Percentiles rank a stretch among this genome's conserved stretches.
Evolutionary conservation across 2,797 vertebrate species (phyloP).

Genomic region (Pygocentrus nattereri): DNA sequence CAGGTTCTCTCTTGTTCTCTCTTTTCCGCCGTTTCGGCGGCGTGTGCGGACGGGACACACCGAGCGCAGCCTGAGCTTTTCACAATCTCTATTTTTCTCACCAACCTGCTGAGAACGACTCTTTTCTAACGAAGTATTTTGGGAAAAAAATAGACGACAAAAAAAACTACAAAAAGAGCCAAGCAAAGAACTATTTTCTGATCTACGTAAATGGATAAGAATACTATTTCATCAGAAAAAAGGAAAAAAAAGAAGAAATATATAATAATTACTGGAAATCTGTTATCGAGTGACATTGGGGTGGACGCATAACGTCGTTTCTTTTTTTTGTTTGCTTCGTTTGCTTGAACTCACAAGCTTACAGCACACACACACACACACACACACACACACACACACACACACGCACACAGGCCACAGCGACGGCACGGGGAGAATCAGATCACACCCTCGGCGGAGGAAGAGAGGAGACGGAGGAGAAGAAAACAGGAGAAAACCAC

Average conservation of each 20-base stretch:
- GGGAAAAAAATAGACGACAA: constrained; percentile 76
- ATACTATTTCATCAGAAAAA: constrained; percentile 61
- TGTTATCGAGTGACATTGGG: constrained; percentile 69
- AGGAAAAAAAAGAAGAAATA: constrained; percentile 44
- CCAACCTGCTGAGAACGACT: constrained; percentile 73
- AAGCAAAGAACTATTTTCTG: constrained; percentile 81
- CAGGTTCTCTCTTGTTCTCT: background rate
- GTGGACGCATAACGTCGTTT: constrained; percentile 77
- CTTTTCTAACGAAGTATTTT: constrained; percentile 84
- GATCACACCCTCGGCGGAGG: constrained; percentile 60
- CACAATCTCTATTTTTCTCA: constrained; percentile 86
- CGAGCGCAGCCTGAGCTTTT: constrained; percentile 71
- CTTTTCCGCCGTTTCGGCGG: background rate
- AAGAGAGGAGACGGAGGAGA: background rate
- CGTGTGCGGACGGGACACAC: constrained; percentile 10
- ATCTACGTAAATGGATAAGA: constrained; percentile 70
- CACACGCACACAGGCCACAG: background rate
- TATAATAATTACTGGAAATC: constrained; percentile 64
- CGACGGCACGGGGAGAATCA: background rate
- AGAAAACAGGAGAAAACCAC: constrained; percentile 30
- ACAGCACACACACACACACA: constrained; percentile 66
- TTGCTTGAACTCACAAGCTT: constrained; percentile 70
- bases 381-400: constrained; percentile 30
- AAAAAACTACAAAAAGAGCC: constrained; percentile 67
- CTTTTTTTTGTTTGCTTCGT: constrained; percentile 71